Evolutionary conservation across 2,797 vertebrate species (phyloP).

Genomic region (Acrossocheilus wenchowensis): DNA sequence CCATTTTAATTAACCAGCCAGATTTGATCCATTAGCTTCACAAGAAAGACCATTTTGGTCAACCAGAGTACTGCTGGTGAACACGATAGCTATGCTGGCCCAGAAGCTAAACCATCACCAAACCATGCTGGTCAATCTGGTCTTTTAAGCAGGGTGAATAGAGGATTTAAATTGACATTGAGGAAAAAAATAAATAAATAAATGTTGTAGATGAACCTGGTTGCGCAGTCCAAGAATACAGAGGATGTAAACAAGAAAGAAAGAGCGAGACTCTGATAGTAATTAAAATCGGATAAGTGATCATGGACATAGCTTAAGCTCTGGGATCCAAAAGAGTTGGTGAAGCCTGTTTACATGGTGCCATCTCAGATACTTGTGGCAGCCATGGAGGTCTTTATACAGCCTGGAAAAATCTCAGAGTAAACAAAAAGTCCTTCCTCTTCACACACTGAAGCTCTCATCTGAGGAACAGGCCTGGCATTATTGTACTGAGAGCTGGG

Average conservation of each 20-base stretch:
- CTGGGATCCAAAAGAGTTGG: not conserved
- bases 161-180: not conserved
- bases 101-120: not conserved
- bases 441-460: constrained; percentile 1
- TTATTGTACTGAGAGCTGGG: constrained; percentile 17
- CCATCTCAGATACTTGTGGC: constrained; percentile 15
- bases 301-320: constrained; percentile 7
- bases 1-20: not conserved
- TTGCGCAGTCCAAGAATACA: not conserved
- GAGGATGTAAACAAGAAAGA: not conserved
- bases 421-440: constrained; percentile 11
- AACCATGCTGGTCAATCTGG: not conserved
- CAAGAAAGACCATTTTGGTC: not conserved
- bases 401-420: constrained; percentile 32
- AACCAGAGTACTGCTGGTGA: not conserved
- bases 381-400: constrained; percentile 29
- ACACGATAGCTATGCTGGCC: no score
- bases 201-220: not conserved
- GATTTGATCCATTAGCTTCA: not conserved
- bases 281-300: constrained; percentile 31
- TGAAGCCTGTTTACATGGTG: constrained; percentile 12
- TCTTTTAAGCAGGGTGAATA: not conserved
- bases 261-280: not conserved
- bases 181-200: not conserved
- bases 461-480: constrained; percentile 18